These are phyloP conservation scores for Drosophila prosaltans DNA, from an alignment of 1,140 invertebrate genomes.

Conservation along the genomic window DNA sequence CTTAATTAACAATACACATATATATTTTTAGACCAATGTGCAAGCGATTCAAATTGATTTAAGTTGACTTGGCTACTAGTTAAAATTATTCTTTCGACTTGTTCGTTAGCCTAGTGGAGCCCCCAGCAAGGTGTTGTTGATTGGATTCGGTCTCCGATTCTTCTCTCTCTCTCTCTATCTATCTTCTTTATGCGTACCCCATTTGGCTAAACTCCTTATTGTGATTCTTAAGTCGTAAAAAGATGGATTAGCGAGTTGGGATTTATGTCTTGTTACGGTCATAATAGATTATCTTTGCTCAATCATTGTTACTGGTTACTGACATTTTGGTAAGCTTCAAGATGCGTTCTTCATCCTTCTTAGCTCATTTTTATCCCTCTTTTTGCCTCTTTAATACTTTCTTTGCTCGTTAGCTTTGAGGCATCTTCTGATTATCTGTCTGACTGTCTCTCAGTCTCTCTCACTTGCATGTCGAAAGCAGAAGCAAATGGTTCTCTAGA, in stretches of 20 bases:
- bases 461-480: neutral
- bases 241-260: slow-evolving; percentile 78
- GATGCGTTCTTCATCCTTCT: neutral
- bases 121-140: slow-evolving; percentile 53
- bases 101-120: slow-evolving; percentile 56
- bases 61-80: slow-evolving; percentile 45
- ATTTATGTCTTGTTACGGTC: slow-evolving; percentile 78
- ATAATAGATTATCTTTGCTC: slow-evolving; percentile 79
- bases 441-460: neutral
- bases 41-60: slow-evolving; percentile 48
- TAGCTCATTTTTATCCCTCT: too few relatives aligned
- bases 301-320: slow-evolving; percentile 62
- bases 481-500: slow-evolving; percentile 23
- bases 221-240: slow-evolving; percentile 76
- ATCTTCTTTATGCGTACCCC: neutral
- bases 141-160: slow-evolving; percentile 42
- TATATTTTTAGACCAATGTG: neutral
- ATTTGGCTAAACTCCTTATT: slow-evolving; percentile 75
- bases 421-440: neutral
- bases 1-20: too few relatives aligned
- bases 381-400: too few relatives aligned
- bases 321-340: slow-evolving; percentile 23
- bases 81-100: slow-evolving; percentile 60
- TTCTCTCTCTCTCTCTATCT: slow-evolving; percentile 33
- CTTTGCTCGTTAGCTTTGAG: slow-evolving; percentile 55